A percentile compares a stretch with the other conserved stretches of the same genome.
These are phyloP conservation scores for Torymus auratus DNA, from an alignment of 2,888 invertebrate species.

Conservation along the genomic window DNA sequence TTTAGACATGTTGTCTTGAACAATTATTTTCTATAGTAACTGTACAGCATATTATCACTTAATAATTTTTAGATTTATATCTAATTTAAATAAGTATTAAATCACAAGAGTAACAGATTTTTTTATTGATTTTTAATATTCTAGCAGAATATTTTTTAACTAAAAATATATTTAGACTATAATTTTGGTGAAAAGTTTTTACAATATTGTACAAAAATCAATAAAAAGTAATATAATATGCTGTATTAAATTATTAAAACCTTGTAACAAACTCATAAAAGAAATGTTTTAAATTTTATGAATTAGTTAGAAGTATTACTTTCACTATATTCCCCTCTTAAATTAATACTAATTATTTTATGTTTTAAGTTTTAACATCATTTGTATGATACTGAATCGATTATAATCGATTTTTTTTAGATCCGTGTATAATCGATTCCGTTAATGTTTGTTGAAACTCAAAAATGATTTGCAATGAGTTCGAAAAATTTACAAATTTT, in stretches of 20 bases:
- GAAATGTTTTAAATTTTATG: constrained; percentile 8
- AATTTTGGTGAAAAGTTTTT: not conserved
- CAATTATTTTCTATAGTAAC: not conserved
- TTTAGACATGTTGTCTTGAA: not conserved
- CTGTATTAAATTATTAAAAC: not conserved
- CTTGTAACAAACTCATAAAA: constrained; percentile 24
- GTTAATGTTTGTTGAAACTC: constrained; percentile 35
- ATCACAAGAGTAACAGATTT: constrained; percentile 18
- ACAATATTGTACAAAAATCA: constrained; percentile 18
- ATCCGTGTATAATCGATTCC: constrained; percentile 24
- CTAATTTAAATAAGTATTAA: not conserved
- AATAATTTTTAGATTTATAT: not conserved
- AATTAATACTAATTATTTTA: constrained; percentile 1
- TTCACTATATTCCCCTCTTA: constrained; percentile 39
- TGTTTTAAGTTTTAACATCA: constrained; percentile 45
- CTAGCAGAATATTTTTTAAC: no score
- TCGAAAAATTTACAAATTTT: constrained; percentile 19
- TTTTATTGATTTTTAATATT: no score
- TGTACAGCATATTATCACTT: constrained; percentile 14
- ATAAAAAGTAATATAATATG: constrained; percentile 25
- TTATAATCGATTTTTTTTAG: constrained; percentile 22
- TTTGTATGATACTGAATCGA: constrained; percentile 22
- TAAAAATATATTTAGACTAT: no score
- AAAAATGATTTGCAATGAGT: constrained; percentile 12
- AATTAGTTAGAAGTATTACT: constrained; percentile 3